Evolutionary conservation across 2,113 vertebrate genomes (phyloP), one percentile per base, ranked within the genome.

Genomic region (Azemiops feae): DNA sequence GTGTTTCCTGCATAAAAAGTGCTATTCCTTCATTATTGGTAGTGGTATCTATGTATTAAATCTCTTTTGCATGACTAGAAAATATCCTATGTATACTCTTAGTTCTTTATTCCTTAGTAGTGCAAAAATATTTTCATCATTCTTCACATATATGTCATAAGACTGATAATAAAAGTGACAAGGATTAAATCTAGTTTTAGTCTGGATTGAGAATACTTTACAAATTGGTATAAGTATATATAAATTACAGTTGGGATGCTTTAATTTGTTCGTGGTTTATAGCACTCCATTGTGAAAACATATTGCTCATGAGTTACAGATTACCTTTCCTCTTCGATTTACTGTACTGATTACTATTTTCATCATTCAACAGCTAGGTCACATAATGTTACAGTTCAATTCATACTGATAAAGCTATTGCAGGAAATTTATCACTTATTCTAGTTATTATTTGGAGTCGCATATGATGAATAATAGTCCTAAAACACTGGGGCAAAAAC

Each of bases 351-450:
- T 43, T 74, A 89, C 27, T 0, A 0, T 69, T 92, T 93, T 88
- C 87, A 50, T 45, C 94, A 95, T 94, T 95, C 30, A 93, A 95
- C 94, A 74, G 86, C 96, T 39, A 55, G 53, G 45, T 95, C 95
- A 89, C 95, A 96, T 94, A 92, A 94, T 43, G 81, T 95, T 11
- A 0, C 88, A 94, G 60, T 93, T 96, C 95, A 94, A 18, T 94
- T 94, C 52, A 6, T 94, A 88, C 88, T 92, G 94, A 91, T 95
- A 95, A 94, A 96, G 91, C 92, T 95, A 89, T 92, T 52, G 22
- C 20, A 64, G 92, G 92, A 95, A 95, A 95, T 96, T 94, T 87
- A 93, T 94, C 85, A 57, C 39, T 91, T 86, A 90, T 90, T 89
- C 23, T 92, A 27, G 11, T 86, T n/a, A 88, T 93, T 95, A 81